Conservation (phyloP, 2,888 invertebrate species). For the Chloroclystis v-ata region DNA sequence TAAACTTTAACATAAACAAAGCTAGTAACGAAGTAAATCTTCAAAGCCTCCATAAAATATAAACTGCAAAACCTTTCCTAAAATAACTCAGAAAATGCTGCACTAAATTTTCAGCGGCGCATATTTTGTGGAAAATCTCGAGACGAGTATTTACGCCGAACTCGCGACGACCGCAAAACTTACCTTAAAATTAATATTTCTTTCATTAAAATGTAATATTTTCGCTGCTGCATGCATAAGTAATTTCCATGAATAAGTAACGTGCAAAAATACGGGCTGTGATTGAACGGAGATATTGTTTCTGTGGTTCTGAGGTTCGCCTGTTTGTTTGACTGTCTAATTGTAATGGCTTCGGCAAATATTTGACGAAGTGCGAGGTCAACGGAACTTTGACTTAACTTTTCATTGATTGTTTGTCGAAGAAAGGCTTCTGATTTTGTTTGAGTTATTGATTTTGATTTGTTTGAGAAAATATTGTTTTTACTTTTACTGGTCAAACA, state of each 20-base stretch:
- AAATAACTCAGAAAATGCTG: constrained; percentile 25
- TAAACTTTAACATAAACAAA: neutral
- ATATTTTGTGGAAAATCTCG: constrained; percentile 27
- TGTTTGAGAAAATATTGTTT: no score
- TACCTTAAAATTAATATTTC: constrained; percentile 78
- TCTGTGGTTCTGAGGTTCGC: constrained; percentile 19
- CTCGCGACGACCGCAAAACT: constrained; percentile 69
- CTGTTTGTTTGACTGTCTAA: constrained; percentile 30
- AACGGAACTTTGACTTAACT: constrained; percentile 15
- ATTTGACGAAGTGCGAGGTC: constrained; percentile 26
- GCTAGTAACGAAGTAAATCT: neutral
- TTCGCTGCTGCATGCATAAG: constrained; percentile 79
- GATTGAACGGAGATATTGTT: constrained; percentile 43
- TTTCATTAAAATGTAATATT: constrained; percentile 80
- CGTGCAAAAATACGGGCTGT: constrained; percentile 62
- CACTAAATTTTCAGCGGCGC: constrained; percentile 40
- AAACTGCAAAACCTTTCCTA: constrained; percentile 11
- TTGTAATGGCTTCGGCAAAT: constrained; percentile 30
- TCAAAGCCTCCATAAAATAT: constrained; percentile 1
- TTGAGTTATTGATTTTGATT: neutral
- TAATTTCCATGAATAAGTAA: constrained; percentile 75
- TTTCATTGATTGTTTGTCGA: constrained; percentile 9
- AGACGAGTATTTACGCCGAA: constrained; percentile 36
- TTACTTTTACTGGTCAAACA: no score
- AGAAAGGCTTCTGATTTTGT: neutral